Percentiles rank a stretch among this genome's conserved stretches.
Evolutionary conservation across 2,113 vertebrate species (phyloP).

Genomic region (Nycticryphes semicollaris): DNA sequence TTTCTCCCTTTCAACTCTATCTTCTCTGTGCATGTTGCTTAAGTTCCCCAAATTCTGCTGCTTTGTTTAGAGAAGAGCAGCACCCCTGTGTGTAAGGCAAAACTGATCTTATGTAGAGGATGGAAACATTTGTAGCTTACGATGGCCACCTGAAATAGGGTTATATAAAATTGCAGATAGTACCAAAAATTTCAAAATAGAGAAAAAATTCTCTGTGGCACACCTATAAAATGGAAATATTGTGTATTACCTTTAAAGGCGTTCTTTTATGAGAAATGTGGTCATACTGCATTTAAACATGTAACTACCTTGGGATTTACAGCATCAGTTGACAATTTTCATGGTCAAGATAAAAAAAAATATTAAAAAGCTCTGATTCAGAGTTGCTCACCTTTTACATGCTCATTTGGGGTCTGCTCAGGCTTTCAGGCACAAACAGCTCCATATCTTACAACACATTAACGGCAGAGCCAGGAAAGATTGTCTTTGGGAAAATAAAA

Average conservation of each 20-base stretch:
- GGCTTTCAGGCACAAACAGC: neutral
- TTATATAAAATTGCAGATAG: neutral
- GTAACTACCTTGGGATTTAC: neutral
- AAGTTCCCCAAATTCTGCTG: neutral
- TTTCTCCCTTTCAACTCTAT: neutral
- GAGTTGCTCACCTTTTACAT: neutral
- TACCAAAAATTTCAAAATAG: neutral
- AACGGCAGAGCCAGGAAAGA: fast-evolving
- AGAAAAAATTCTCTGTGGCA: neutral
- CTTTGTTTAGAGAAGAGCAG: neutral
- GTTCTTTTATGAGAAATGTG: neutral
- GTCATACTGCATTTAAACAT: neutral
- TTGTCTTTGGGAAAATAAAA: neutral
- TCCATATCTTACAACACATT: fast-evolving
- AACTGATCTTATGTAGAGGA: neutral
- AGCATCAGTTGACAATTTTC: neutral
- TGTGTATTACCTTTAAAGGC: neutral
- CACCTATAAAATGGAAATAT: neutral
- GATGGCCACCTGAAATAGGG: neutral
- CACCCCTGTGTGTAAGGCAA: neutral
- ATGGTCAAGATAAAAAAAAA: neutral
- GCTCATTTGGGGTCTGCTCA: neutral
- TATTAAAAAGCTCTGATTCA: neutral
- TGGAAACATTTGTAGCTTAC: neutral
- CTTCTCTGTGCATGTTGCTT: fast-evolving